Base-by-base conservation (phyloP, 1,140 invertebrate species). In the Meloidogyne floridensis region DNA sequence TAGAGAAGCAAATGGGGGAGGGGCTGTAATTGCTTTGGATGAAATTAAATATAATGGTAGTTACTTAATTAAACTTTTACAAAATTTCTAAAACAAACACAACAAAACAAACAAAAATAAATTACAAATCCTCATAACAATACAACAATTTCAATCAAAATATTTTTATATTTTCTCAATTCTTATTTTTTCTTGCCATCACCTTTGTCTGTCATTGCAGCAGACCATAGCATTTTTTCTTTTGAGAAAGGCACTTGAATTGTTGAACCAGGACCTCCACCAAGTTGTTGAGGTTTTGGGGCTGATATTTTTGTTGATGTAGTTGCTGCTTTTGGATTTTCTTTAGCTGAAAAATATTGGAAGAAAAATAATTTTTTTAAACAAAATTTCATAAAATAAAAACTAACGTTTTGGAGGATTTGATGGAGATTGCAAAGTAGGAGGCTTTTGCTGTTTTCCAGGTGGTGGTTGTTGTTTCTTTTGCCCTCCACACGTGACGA, bases 21-120 rank as follows among this genome's bases (percentile, higher is more conserved):
- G 77, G 2, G 83, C 82, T 51, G 70, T 85, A n/a, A 71, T 85
- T 42, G 84, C 69, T 3, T n/a, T 85, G n/a, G 84, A 85, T 73
- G 86, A 85, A 43, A 86, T 85, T 47, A 18, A 72, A 18, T 85
- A 87, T 65, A 78, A 20, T 32, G 84, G 81, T 77, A 15, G 2
- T 65, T n/a, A 65, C n/a, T 59, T 15, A 59, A 15, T 59, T 15
- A 59, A 15, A 59, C 3, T 11, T 15, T 9, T 5, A 11, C 11
- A 54, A 54, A 11, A 9, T 54, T 54, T 54, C 32, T 32, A 32
- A 65, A 65, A 65, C 4, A 59, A 59, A 59, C 15, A 59, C 4
- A 32, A 32, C 32, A 15, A 59, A 15, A 65, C 5, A 65, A n/a
- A 65, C 6, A 65, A n/a, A 2, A n/a, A 65, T 7, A 13, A 6